These are phyloP conservation scores for Molossus molossus DNA, from an alignment of 2,797 vertebrate genomes.

Conservation along the genomic window DNA sequence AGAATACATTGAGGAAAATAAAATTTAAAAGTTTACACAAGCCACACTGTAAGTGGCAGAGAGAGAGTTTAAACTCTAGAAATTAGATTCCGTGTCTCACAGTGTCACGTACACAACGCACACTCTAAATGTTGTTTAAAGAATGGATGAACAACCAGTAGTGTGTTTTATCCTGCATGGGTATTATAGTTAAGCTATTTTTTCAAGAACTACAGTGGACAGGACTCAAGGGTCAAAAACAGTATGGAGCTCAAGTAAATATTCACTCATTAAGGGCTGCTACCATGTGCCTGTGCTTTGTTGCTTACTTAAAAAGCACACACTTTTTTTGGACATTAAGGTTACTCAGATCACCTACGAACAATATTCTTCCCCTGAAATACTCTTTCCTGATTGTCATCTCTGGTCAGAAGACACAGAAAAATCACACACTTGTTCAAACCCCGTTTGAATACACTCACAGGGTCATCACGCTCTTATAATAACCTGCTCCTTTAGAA, in stretches of 20 bases:
- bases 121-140: background rate
- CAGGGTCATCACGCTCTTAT: background rate
- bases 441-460: background rate
- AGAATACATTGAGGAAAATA: background rate
- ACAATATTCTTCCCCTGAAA: background rate
- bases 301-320: background rate
- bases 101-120: background rate
- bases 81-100: background rate
- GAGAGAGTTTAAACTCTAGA: background rate
- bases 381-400: background rate
- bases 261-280: background rate
- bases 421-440: background rate
- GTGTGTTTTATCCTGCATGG: background rate
- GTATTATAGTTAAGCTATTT: background rate
- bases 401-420: background rate
- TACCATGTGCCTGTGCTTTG: background rate
- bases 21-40: conserved; percentile 12
- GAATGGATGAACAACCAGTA: background rate
- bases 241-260: background rate
- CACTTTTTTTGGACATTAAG: background rate
- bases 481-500: background rate
- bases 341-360: background rate
- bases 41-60: background rate
- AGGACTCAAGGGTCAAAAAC: background rate
- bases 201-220: background rate